Evolutionary conservation across 2,888 invertebrate species (phyloP), one percentile per base, ranked within the genome.

Genomic region (Drosophila siamana): DNA sequence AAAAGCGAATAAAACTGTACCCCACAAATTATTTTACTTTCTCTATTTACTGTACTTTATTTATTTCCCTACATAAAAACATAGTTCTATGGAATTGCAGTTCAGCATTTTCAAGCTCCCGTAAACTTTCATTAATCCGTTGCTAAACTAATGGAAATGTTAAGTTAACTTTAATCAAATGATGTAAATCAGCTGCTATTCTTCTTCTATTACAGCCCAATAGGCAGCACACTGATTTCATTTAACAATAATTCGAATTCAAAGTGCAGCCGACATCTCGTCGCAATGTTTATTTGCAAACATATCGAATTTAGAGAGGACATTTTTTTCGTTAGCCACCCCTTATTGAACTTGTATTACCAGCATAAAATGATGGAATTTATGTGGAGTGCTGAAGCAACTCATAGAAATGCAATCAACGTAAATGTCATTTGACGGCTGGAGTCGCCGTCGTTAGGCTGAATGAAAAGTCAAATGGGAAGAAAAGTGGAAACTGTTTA

Each of bases 321-420:
- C n/a, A n/a, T n/a, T n/a, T n/a, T 13, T 33, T 33, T 15, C 19
- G 2, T 24, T 13, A 11, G n/a, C 24, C 15, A 13, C 7, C 28
- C 7, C 28, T n/a, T 41, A 54, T 54, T 54, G 60, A 55, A 46
- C 69, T 50, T 11, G 19, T 13, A 46, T 51, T 22, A 33, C 7
- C 7, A 13, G 7, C 55, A 44, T 55, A 19, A 66, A 47, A 52
- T 46, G 28, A 15, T n/a, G 3, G 1, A 71, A 26, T 55, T 48
- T 11, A 50, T 57, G 52, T 19, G 1, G 8, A 43, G 2, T 44
- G 33, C 46, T 15, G 46, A 28, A 28, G 38, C 47, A 22, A 33
- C 28, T 67, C 62, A 69, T 69, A 50, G 67, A 74, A 80, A 73
- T 78, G 80, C 71, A 81, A 84, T 78, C 73, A 73, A 69, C 64